Conservation (phyloP, 2,888 invertebrate species). For the Girardia tigrina region DNA sequence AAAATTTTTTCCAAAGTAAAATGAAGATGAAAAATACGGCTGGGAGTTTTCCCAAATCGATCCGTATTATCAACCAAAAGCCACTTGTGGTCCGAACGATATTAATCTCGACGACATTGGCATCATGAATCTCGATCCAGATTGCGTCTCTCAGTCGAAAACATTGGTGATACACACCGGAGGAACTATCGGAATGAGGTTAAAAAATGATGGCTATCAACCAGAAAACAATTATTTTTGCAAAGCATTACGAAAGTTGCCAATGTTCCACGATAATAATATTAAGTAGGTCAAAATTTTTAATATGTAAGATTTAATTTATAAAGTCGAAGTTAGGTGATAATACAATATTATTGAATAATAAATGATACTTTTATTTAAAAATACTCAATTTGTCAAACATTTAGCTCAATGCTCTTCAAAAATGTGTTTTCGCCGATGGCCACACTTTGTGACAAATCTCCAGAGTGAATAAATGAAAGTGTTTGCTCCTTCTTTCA, state of each 20-base stretch:
- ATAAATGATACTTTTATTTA: no score
- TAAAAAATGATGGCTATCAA: not conserved
- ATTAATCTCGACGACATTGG: not conserved
- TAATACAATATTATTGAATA: no score
- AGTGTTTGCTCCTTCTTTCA: no score
- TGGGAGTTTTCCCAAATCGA: not conserved
- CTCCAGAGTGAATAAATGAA: no score
- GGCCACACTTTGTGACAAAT: no score
- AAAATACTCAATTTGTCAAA: no score
- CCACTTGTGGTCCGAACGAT: not conserved
- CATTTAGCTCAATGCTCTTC: no score
- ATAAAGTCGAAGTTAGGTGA: no score
- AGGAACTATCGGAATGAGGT: slow-evolving; percentile 69
- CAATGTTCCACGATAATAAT: not conserved
- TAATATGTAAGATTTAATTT: no score
- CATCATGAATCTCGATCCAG: not conserved
- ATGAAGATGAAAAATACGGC: not conserved
- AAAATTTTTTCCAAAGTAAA: not conserved
- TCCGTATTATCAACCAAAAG: not conserved
- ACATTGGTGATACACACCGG: slow-evolving; percentile 83
- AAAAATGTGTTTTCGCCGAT: no score
- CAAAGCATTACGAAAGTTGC: not conserved
- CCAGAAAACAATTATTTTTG: slow-evolving; percentile 24
- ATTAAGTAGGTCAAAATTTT: not conserved
- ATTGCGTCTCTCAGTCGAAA: not conserved